These are phyloP conservation scores for Egretta garzetta DNA, from an alignment of 2,113 vertebrate species.

Conservation along the genomic window DNA sequence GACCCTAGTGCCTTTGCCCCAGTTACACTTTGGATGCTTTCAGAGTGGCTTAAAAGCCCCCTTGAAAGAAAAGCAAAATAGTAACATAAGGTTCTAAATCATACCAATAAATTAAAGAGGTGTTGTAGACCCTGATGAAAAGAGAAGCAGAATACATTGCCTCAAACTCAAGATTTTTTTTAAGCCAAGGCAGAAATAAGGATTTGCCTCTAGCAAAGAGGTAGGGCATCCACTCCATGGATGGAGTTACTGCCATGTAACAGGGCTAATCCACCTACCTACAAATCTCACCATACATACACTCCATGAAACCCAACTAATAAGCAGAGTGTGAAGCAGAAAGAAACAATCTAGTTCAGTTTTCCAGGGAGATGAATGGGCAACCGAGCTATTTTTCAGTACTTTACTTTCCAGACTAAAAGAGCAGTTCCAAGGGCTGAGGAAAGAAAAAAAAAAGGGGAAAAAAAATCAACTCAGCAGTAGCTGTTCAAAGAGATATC, in stretches of 20 bases:
- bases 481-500: conserved; percentile 31
- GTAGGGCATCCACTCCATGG: not conserved
- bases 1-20: not conserved
- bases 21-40: not conserved
- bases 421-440: not conserved
- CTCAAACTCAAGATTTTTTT: not conserved
- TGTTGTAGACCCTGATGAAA: not conserved
- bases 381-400: not conserved
- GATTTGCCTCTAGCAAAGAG: not conserved
- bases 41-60: not conserved
- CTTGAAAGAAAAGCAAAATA: not conserved
- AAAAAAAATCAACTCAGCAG: not conserved
- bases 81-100: not conserved
- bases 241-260: not conserved
- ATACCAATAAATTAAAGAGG: not conserved
- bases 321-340: not conserved
- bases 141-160: not conserved
- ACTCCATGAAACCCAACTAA: not conserved
- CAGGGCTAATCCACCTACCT: not conserved
- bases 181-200: not conserved
- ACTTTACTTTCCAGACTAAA: not conserved
- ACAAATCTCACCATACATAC: not conserved
- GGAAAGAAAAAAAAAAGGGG: not conserved
- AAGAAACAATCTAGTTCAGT: not conserved
- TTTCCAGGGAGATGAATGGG: conserved; percentile 9